Evolutionary conservation across 1,140 invertebrate species (phyloP).

Genomic region (Bombus fervidus): DNA sequence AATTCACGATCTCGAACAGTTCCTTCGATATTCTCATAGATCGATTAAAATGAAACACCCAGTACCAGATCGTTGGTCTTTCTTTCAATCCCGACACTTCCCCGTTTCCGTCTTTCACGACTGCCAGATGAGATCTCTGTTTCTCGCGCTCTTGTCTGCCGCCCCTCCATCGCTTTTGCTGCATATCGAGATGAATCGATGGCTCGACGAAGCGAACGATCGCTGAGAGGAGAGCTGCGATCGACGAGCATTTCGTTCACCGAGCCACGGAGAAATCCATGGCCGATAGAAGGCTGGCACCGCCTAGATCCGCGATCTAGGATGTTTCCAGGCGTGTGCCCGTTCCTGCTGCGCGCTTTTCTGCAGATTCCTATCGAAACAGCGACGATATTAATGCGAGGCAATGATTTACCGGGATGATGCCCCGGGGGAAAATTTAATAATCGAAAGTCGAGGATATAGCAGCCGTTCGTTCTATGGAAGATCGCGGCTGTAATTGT

Average conservation of each 20-base stretch:
- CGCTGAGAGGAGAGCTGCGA: background rate
- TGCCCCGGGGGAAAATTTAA: conserved; percentile 3
- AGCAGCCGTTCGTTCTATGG: background rate
- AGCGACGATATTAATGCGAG: conserved; percentile 16
- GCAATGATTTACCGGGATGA: conserved; percentile 12
- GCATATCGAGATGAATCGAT: conserved; percentile 70
- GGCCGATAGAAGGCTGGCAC: conserved; percentile 15
- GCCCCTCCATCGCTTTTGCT: conserved; percentile 18
- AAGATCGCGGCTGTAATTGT: conserved; percentile 22
- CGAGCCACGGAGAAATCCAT: conserved; percentile 29
- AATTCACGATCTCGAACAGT: background rate
- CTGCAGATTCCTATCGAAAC: conserved; percentile 6
- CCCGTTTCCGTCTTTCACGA: conserved; percentile 28
- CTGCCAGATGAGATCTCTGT: conserved; percentile 33
- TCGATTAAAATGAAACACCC: conserved; percentile 7
- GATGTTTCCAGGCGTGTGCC: conserved; percentile 3
- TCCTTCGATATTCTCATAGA: no score
- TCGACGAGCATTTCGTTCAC: conserved; percentile 26
- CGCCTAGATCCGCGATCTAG: conserved; percentile 21
- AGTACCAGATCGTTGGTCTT: conserved; percentile 12
- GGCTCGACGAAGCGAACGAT: conserved; percentile 44
- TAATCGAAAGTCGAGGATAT: conserved; percentile 11
- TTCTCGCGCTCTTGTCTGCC: background rate
- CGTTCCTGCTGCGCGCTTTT: conserved; percentile 6
- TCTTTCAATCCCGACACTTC: conserved; percentile 25